Conservation (phyloP, 2,797 vertebrate genomes). For the Tauraco hartlaubi region DNA sequence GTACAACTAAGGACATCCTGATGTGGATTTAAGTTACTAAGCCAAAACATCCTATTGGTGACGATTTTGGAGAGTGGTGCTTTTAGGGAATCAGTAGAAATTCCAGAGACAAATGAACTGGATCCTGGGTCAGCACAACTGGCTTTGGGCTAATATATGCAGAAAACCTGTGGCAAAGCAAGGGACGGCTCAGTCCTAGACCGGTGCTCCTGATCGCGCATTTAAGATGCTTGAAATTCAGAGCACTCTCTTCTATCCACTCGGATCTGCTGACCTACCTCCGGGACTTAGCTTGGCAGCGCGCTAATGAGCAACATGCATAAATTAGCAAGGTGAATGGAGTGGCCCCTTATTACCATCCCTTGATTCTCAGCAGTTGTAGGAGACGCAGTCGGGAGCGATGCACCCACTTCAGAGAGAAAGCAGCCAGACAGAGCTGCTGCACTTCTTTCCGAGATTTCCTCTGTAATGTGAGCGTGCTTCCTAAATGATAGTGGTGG, state of each 20-base stretch:
- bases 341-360: neutral
- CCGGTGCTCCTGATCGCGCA: neutral
- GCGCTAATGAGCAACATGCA: neutral
- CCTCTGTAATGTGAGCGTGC: neutral
- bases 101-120: neutral
- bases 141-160: neutral
- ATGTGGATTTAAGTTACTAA: neutral
- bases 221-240: constrained; percentile 25
- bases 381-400: neutral
- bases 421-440: neutral
- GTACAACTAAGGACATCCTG: neutral
- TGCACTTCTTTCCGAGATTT: neutral
- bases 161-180: neutral
- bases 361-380: neutral
- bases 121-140: neutral
- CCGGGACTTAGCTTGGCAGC: neutral
- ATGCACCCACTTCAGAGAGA: neutral
- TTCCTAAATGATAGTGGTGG: neutral
- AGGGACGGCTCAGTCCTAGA: neutral
- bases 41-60: neutral
- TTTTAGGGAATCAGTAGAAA: neutral
- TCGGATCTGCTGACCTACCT: neutral
- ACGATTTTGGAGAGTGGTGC: neutral
- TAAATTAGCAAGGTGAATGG: constrained; percentile 47
- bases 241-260: neutral